Base-by-base conservation (phyloP, 2,888 invertebrate genomes). In the Nezara viridula region DNA sequence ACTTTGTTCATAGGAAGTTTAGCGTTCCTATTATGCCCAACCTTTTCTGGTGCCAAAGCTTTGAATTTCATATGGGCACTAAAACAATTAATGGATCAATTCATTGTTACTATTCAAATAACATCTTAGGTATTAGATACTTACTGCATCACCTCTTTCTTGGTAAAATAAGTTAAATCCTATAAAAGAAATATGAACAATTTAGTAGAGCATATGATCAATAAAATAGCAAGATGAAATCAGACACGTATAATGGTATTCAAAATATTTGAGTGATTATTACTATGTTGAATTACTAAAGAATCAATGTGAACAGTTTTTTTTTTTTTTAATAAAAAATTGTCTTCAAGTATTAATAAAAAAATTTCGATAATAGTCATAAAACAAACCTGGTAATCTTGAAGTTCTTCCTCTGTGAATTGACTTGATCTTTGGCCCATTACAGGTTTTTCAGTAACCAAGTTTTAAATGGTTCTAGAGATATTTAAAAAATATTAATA, bases 141-240 rank as follows among this genome's bases (percentile, higher is more conserved):
- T 96, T 94, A 98, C 98, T 96, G 96, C 90, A 98, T 93, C 86
- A 98, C 97, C 94, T 98, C 98, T 92, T 98, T 97, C 92, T 97
- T 97, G 0, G 97, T 97, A 92, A 98, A 98, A 93, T 98, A 98
- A 32, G 98, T 98, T 91, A 98, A 95, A 93, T 98, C 98, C 97
- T 98, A 93, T 1, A 73, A 73, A 16, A 73, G 32, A 73, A 73
- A 73, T 73, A 32, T 37, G 9, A 37, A 60, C 3, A 2, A 19
- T 27, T 60, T 27, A 16, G 2, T 37, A 14, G 5, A 27, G 27
- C 14, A n/a, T 27, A 19, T 37, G 0, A 60, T 60, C n/a, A 27
- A 32, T 27, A 27, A 60, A 60, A 55, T 55, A 10, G n/a, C 10
- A n/a, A n/a, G 0, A 27, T 60, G 6, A 5, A 16, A 32, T 44